Base-by-base conservation (phyloP, 2,888 invertebrate species). In the Caenorhabditis imperialis region DNA sequence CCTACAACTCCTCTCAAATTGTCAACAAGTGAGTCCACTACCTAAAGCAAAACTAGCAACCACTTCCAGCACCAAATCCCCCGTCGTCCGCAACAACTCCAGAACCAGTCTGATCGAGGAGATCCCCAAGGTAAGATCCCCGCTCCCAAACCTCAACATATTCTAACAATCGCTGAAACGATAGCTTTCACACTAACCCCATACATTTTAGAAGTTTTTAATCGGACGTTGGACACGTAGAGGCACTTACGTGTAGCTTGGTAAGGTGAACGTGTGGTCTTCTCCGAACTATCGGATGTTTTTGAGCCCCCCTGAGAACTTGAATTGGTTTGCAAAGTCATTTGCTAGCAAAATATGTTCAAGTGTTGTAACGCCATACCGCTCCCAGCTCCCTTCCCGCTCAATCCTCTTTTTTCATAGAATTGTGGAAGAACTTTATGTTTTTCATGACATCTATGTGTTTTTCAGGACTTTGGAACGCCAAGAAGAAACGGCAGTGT, bases 1-100 rank as follows among this genome's bases (percentile, higher is more conserved):
- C 86, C 30, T 85, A 82, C 79, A 83, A 82, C 27, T 50, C 62
- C 0, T 45, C 57, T 18, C 67, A 67, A 42, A 51, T 69, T 33
- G 37, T 69, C 50, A 47, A 61, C 35, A 53, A 58, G 61, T 61
- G 50, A 45, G 53, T 12, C 8, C 22, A 23, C 35, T 23, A 1
- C 10, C 8, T 18, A 18, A 58, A 25, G 1, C 7, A n/a, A n/a
- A n/a, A n/a, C n/a, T n/a, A n/a, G n/a, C n/a, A n/a, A n/a, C n/a
- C 23, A 20, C 12, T 44, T 67, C 44, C 50, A 57, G 67, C 16
- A 55, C n/a, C n/a, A n/a, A n/a, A n/a, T n/a, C n/a, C n/a, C 67
- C 42, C 57, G 54, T 67, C 8, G 53, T 67, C 23, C 38, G 67
- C 6, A 40, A 57, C 10, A 50, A 55, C 23, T 71, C 61, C 2